phyloP scores from a whole-genome alignment of 2,113 vertebrate species.

The Gymnarchus niloticus region DNA sequence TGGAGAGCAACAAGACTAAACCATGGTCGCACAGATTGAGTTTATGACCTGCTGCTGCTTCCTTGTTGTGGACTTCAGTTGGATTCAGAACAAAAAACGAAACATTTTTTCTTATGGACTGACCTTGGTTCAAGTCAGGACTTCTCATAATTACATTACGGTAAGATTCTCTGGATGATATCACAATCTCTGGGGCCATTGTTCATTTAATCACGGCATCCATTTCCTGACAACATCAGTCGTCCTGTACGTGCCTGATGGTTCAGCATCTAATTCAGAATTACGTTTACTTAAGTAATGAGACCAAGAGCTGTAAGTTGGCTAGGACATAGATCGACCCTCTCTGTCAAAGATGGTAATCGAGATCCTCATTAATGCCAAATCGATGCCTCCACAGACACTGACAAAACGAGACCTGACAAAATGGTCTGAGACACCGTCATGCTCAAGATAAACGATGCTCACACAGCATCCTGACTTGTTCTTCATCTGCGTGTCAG shows the following conservation, averaged over 20 bases:
- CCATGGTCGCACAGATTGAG: neutral
- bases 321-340: neutral
- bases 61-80: neutral
- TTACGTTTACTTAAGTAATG: constrained; percentile 5
- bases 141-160: neutral
- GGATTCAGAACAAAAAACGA: neutral
- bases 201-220: neutral
- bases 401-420: neutral
- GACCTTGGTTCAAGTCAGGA: neutral
- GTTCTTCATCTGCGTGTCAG: no score
- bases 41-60: neutral
- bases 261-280: constrained; percentile 8
- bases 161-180: neutral
- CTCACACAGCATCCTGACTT: no score
- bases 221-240: constrained; percentile 13
- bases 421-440: neutral
- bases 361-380: neutral
- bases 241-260: neutral
- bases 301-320: neutral
- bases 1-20: neutral
- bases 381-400: neutral
- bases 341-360: neutral
- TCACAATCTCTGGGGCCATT: neutral
- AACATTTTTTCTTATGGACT: neutral
- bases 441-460: neutral